Evolutionary conservation across 1,140 invertebrate species (phyloP).

Genomic region (Mylabris phalerata): DNA sequence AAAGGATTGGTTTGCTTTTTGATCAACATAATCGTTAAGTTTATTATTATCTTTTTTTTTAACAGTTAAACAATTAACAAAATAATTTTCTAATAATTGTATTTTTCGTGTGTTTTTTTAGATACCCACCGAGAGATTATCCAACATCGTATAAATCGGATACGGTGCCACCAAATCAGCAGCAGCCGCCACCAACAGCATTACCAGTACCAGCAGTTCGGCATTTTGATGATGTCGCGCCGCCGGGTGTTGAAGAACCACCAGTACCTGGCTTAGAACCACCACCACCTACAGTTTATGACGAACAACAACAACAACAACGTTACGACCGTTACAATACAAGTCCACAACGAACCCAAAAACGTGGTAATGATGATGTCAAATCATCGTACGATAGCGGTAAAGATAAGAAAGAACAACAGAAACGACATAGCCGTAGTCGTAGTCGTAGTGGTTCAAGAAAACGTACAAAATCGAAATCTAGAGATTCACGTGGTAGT

Average conservation of each 20-base stretch:
- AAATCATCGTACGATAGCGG: slow-evolving; percentile 2
- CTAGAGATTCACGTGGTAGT: slow-evolving; percentile 36
- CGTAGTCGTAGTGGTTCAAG: slow-evolving; percentile 13
- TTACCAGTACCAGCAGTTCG: too few species aligned
- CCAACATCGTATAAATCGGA: slow-evolving; percentile 15
- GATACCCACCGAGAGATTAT: slow-evolving; percentile 27
- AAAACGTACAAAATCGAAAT: slow-evolving; percentile 26
- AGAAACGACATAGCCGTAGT: slow-evolving; percentile 14
- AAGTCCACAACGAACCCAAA: background rate
- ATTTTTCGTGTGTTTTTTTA: slow-evolving; percentile 24
- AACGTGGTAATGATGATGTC: background rate
- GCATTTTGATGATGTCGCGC: slow-evolving; percentile 35
- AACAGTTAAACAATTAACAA: background rate
- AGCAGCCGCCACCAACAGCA: slow-evolving; percentile 19
- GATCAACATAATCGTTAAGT: background rate
- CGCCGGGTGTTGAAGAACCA: slow-evolving; percentile 38
- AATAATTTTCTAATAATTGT: background rate
- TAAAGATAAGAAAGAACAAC: slow-evolving; percentile 10
- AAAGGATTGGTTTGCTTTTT: slow-evolving; percentile 5
- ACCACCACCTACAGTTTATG: slow-evolving; percentile 11
- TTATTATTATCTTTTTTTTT: too few species aligned
- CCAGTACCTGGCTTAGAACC: slow-evolving; percentile 37
- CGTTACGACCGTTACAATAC: background rate
- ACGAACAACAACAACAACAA: background rate
- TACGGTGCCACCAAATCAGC: slow-evolving; percentile 17